Conservation (phyloP, 2,113 vertebrate genomes). For the Phylloscopus whistleri region DNA sequence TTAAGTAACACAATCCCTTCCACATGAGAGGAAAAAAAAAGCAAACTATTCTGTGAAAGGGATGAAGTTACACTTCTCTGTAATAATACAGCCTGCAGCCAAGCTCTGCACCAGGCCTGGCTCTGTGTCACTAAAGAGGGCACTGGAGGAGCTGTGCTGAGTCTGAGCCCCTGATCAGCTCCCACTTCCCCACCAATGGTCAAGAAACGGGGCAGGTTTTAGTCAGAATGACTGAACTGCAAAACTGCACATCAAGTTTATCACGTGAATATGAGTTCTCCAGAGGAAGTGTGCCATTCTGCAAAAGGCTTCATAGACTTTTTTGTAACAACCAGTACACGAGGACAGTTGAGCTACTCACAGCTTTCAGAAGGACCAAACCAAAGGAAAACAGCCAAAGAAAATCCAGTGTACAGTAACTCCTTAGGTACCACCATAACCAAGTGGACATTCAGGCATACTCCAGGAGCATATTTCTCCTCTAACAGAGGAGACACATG, state of each 20-base stretch:
- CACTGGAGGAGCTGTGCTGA: neutral
- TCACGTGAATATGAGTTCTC: neutral
- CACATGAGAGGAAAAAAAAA: neutral
- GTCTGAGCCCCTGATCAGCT: neutral
- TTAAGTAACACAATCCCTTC: neutral
- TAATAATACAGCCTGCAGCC: neutral
- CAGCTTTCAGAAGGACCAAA: neutral
- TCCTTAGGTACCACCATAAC: neutral
- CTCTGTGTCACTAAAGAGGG: neutral
- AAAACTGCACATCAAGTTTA: neutral
- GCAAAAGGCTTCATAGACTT: neutral
- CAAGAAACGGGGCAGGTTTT: neutral
- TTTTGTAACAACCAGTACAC: neutral
- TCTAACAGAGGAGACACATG: rapidly evolving
- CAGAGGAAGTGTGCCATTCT: neutral
- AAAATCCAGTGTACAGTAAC: neutral
- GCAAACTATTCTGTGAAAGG: neutral
- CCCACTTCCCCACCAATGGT: neutral
- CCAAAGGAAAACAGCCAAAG: neutral
- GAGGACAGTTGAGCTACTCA: neutral
- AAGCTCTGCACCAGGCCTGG: neutral
- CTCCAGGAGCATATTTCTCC: neutral
- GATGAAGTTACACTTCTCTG: neutral
- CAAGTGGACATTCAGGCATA: neutral
- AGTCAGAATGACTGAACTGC: neutral